Percentiles rank a stretch among this genome's conserved stretches.
Evolutionary conservation across 2,113 vertebrate genomes (phyloP).

Genomic region (Oceanites oceanicus): DNA sequence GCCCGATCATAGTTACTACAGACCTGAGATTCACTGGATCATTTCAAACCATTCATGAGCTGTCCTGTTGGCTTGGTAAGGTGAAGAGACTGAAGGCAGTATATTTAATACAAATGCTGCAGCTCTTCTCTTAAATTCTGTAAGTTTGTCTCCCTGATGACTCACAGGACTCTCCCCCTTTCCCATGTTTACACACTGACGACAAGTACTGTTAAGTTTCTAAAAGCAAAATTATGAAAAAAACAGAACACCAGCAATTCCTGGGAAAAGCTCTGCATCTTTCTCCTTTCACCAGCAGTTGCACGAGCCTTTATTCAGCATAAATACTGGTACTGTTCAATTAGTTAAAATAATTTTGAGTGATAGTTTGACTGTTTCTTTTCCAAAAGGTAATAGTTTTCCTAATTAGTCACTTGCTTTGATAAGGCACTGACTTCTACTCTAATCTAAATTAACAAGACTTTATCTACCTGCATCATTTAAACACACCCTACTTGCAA

Average conservation of each 20-base stretch:
- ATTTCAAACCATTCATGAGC: not conserved
- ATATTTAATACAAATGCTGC: not conserved
- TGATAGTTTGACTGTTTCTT: conserved; percentile 36
- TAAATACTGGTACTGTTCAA: conserved; percentile 20
- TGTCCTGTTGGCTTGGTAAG: not conserved
- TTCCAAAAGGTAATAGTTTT: conserved; percentile 65
- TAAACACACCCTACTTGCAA: conserved; percentile 66
- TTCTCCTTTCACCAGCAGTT: not conserved
- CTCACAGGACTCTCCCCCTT: conserved; percentile 42
- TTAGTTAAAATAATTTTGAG: conserved; percentile 55
- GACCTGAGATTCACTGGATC: not conserved
- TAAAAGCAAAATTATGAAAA: conserved; percentile 23
- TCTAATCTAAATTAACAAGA: conserved; percentile 70
- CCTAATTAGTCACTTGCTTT: conserved; percentile 65
- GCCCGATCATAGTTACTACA: not conserved
- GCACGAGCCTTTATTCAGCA: not conserved
- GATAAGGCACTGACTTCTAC: conserved; percentile 57
- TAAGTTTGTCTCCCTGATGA: conserved; percentile 24
- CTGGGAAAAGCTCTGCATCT: not conserved
- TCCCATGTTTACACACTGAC: conserved; percentile 20
- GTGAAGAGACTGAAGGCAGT: not conserved
- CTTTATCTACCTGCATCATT: conserved; percentile 64
- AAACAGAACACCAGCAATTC: not conserved
- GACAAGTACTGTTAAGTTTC: conserved; percentile 44
- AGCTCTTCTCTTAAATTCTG: not conserved